phyloP scores from a whole-genome alignment of 2,888 invertebrate genomes.

The Nemoura dubitans region DNA sequence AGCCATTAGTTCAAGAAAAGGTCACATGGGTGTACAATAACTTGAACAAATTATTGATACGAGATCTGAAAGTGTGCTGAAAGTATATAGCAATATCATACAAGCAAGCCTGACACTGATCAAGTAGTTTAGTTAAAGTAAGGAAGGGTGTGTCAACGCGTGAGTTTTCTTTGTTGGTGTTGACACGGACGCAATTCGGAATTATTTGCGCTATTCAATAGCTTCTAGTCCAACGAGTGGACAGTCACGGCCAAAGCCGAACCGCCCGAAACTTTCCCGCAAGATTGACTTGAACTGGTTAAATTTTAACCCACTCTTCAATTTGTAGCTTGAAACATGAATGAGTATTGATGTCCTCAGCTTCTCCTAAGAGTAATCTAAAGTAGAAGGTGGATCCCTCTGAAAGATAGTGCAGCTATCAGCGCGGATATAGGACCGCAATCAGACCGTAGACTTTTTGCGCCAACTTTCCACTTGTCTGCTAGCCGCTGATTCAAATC shows the following conservation, averaged over 20 bases:
- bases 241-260: constrained; percentile 22
- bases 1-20: constrained; percentile 27
- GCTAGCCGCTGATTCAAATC: background rate
- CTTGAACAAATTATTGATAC: background rate
- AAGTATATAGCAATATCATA: background rate
- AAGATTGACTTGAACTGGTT: constrained; percentile 44
- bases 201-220: background rate
- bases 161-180: constrained; percentile 15
- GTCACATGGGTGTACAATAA: constrained; percentile 23
- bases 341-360: constrained; percentile 45
- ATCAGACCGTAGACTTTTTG: background rate
- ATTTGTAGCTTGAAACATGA: constrained; percentile 45
- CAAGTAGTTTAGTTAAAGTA: background rate
- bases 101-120: background rate
- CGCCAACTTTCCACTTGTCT: constrained; percentile 8
- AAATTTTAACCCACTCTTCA: constrained; percentile 46
- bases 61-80: background rate
- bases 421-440: constrained; percentile 21
- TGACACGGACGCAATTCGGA: background rate
- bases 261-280: constrained; percentile 22
- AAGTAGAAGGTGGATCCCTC: constrained; percentile 5
- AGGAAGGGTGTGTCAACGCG: background rate
- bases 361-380: constrained; percentile 39
- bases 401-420: background rate
- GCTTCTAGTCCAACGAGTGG: constrained; percentile 24